Conservation (phyloP, 2,888 invertebrate species). For the Cryptocephalus primarius region DNA sequence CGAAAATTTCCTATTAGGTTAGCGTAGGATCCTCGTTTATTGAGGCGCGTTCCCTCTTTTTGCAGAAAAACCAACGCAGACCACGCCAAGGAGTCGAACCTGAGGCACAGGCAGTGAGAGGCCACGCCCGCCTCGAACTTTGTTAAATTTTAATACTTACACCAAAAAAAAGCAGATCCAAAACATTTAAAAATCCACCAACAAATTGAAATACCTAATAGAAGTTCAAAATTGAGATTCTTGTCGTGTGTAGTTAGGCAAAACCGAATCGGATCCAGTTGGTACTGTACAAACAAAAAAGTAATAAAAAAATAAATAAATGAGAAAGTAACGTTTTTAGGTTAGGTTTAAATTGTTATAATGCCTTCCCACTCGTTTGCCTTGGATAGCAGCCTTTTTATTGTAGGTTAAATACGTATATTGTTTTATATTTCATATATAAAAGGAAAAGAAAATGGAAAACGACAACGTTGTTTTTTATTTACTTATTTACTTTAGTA, state of each 20-base stretch:
- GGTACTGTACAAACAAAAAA: slow-evolving; percentile 18
- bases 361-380: slow-evolving; percentile 20
- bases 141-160: not conserved
- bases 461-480: slow-evolving; percentile 6
- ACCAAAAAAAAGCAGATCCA: no score
- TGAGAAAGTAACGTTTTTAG: slow-evolving; percentile 12
- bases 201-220: not conserved
- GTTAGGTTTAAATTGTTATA: slow-evolving; percentile 16
- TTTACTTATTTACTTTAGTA: slow-evolving; percentile 16
- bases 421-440: slow-evolving; percentile 12
- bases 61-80: slow-evolving; percentile 40
- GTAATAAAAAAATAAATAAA: no score
- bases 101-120: slow-evolving; percentile 39
- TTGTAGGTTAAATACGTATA: slow-evolving; percentile 13
- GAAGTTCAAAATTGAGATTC: not conserved
- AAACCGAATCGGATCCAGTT: slow-evolving; percentile 9
- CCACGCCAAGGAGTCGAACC: slow-evolving; percentile 39
- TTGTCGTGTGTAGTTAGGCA: slow-evolving; percentile 10
- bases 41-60: slow-evolving; percentile 11
- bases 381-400: slow-evolving; percentile 23
- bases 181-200: not conserved
- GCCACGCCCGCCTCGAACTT: slow-evolving; percentile 9
- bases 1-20: no score
- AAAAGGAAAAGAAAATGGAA: not conserved
- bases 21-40: no score